Evolutionary conservation across 2,888 invertebrate species (phyloP), one percentile per base, ranked within the genome.

Genomic region (Abscondita cerata): DNA sequence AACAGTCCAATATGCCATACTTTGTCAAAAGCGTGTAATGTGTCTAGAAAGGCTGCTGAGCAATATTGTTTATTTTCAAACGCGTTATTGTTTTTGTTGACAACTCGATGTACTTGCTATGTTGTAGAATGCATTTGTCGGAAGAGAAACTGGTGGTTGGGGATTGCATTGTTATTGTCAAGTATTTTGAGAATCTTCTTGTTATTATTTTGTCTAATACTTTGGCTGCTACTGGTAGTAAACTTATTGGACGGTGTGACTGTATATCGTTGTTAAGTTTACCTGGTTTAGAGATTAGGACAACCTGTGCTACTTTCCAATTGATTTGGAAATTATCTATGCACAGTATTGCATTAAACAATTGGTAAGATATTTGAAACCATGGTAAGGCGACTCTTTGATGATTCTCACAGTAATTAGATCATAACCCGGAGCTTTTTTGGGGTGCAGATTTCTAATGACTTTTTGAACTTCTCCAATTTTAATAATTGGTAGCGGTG

Each of bases 51-150:
- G 3, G 41, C 13, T 41, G 15, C 41, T 2, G 40, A 40, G n/a
- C 40, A 40, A n/a, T n/a, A 40, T 40, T 40, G 40, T 40, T 40
- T 40, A 12, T 40, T 40, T 40, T 41, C 40, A 40, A 40, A 40
- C 13, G 40, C n/a, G 6, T 40, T 12, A 13, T 40, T 40, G n/a
- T 8, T n/a, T 40, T 40, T 40, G 12, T 40, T 12, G 13, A 40
- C 40, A 40, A 40, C 40, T 4, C 40, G 11, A 13, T 40, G 40
- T 5, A 40, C 40, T 40, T 40, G 4, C 40, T 40, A 8, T 40
- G 12, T 12, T 40, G 40, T 40, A 12, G 40, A 40, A 13, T 40
- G 40, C 40, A 40, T 40, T 4, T 5, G 40, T 40, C 40, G 5
- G 31, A 31, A 31, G 31, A 4, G 6, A 9, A 31, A 31, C 9